A percentile compares a stretch with the other conserved stretches of the same genome.
Conservation (phyloP, 1,140 invertebrate species). For the Laupala kohalensis region DNA sequence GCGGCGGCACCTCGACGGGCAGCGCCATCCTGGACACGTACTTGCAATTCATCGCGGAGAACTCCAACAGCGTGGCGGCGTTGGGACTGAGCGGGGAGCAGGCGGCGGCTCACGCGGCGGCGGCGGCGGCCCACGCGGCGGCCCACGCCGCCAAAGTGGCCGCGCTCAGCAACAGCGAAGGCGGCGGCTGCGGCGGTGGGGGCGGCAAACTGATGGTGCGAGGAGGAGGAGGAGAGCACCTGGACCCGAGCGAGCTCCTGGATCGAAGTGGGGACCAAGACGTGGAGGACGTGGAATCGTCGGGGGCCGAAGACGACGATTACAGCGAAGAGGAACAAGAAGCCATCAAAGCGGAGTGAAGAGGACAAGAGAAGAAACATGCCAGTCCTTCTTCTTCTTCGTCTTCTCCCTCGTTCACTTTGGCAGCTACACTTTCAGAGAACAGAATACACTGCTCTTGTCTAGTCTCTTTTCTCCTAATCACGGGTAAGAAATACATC, state of each 20-base stretch:
- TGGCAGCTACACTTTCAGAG: not conserved
- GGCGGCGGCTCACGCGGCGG: slow-evolving; percentile 18
- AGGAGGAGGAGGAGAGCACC: not conserved
- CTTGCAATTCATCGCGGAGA: slow-evolving; percentile 71
- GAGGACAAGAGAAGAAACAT: not conserved
- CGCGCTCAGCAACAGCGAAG: not conserved
- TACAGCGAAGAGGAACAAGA: slow-evolving; percentile 23
- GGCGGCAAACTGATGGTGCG: not conserved
- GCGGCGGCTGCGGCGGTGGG: not conserved
- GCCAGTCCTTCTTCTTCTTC: too few species aligned
- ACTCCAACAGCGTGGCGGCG: slow-evolving; percentile 41
- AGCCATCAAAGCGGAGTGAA: slow-evolving; percentile 23
- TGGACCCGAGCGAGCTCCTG: not conserved
- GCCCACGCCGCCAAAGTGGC: slow-evolving; percentile 13
- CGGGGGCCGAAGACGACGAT: slow-evolving; percentile 21
- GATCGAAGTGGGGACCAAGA: slow-evolving; percentile 5
- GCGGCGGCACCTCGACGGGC: slow-evolving; percentile 39
- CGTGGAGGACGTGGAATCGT: slow-evolving; percentile 20
- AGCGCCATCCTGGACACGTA: slow-evolving; percentile 72
- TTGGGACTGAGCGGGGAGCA: slow-evolving; percentile 21
- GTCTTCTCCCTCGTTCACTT: too few species aligned
- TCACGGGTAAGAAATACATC: not conserved
- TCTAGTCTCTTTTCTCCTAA: not conserved
- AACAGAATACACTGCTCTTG: not conserved
- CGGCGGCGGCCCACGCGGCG: slow-evolving; percentile 1